A percentile compares a stretch with the other conserved stretches of the same genome.
phyloP scores from a whole-genome alignment of 2,113 vertebrate species.

The Thamnaconus septentrionalis region DNA sequence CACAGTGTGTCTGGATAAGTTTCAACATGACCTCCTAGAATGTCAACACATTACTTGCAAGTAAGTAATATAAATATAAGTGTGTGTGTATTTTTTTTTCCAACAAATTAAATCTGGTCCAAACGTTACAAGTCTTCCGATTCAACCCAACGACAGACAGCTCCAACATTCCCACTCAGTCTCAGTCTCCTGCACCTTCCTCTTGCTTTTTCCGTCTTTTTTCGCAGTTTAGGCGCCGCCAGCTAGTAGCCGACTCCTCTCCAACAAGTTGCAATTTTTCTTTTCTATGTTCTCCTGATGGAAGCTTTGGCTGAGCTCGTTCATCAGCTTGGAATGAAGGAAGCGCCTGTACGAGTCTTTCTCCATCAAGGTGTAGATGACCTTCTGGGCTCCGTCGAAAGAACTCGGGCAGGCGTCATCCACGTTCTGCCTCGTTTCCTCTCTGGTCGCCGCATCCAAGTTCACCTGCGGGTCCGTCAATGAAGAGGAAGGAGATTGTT shows the following conservation, averaged over 20 bases:
- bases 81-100: too few species aligned
- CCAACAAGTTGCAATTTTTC: neutral
- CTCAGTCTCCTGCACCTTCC: constrained; percentile 28
- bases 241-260: constrained; percentile 10
- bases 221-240: constrained; percentile 27
- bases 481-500: neutral
- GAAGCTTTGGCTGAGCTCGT: constrained; percentile 46
- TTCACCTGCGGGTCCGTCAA: constrained; percentile 67
- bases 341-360: constrained; percentile 82
- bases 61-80: too few species aligned
- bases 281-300: constrained; percentile 25
- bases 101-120: too few species aligned
- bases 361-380: constrained; percentile 79
- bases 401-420: constrained; percentile 47
- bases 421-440: constrained; percentile 66
- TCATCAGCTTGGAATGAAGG: constrained; percentile 70
- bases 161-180: neutral
- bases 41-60: too few species aligned
- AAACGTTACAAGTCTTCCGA: too few species aligned
- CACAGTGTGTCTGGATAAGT: too few species aligned
- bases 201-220: neutral
- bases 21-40: too few species aligned
- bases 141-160: too few species aligned
- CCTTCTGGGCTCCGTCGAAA: constrained; percentile 76
- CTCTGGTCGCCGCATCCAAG: constrained; percentile 72